Conservation (phyloP, 1,140 invertebrate genomes). For the Bombus vancouverensis region DNA sequence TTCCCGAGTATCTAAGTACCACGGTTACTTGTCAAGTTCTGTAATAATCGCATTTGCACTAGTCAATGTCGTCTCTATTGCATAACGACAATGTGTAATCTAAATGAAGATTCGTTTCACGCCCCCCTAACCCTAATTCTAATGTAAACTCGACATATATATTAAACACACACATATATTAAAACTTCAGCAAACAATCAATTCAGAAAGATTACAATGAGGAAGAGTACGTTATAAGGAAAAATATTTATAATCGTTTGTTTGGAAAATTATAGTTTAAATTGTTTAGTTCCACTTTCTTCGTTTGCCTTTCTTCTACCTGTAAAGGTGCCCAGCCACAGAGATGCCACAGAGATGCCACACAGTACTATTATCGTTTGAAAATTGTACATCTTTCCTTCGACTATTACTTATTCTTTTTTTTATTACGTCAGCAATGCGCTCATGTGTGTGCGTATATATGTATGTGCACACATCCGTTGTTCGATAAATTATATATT, state of each 20-base stretch:
- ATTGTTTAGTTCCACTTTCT: background rate
- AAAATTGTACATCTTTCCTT: background rate
- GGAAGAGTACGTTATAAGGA: background rate
- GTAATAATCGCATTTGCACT: too few species aligned
- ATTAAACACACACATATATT: background rate
- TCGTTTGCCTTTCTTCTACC: background rate
- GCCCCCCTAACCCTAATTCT: too few species aligned
- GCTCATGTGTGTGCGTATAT: too few species aligned
- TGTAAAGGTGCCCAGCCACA: background rate
- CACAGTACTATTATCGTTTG: background rate
- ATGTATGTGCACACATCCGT: background rate
- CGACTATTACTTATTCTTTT: background rate
- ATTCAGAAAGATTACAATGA: background rate
- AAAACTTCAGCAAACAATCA: background rate
- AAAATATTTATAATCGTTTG: background rate
- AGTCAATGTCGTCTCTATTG: too few species aligned
- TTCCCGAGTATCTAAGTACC: too few species aligned
- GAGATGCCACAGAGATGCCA: too few species aligned
- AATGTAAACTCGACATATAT: too few species aligned
- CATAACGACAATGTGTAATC: too few species aligned
- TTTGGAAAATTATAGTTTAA: background rate
- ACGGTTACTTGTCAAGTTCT: too few species aligned
- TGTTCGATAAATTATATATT: background rate
- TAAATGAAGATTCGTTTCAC: too few species aligned
- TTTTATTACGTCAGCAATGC: background rate